Evolutionary conservation across 2,797 vertebrate species (phyloP), one percentile per base, ranked within the genome.

Genomic region (Diplodus sargus): DNA sequence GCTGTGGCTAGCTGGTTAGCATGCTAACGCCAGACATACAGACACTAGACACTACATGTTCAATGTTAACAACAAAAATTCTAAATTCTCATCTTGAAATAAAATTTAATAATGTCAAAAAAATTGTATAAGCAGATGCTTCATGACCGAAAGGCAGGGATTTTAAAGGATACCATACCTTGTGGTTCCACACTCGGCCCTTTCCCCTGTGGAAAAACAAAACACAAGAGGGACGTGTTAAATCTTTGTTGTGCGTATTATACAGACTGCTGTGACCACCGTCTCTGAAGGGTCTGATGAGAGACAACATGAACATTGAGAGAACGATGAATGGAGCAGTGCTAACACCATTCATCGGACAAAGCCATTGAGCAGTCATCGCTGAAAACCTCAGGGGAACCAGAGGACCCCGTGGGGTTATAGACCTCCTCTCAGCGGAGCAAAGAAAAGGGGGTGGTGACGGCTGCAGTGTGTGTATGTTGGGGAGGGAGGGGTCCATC

Each of bases 111-210:
- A 2, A 58, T 71, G 10, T 47, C 2, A 54, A 65, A 77, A 78
- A 4, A 70, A 48, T 43, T n/a, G 2, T 60, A 53, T 39, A 43
- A 68, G 48, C 61, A 76, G 78, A 59, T 65, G n/a, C 34, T 70
- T 76, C 14, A 48, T 51, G 53, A 39, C 7, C 63, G 22, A 80
- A 76, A 67, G 54, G 18, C 30, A 65, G 8, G 22, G 54, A 74
- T 78, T 49, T 77, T 60, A 79, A 63, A 77, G 56, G 53, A 28
- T 23, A 64, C 83, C 96, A 95, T 95, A 99, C 98, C 98, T 98
- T 79, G 97, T 99, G 17, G 97, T 99, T 82, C 98, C 98, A 0
- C 98, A 99, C 76, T 99, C 98, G 0, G 98, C 97, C 91, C 97
- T 95, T 91, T 99, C 97, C 89, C 98, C 98, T 99, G 83, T 5